A percentile compares a stretch with the other conserved stretches of the same genome.
Evolutionary conservation across 2,113 vertebrate species (phyloP).

Genomic region (Lanius collurio): DNA sequence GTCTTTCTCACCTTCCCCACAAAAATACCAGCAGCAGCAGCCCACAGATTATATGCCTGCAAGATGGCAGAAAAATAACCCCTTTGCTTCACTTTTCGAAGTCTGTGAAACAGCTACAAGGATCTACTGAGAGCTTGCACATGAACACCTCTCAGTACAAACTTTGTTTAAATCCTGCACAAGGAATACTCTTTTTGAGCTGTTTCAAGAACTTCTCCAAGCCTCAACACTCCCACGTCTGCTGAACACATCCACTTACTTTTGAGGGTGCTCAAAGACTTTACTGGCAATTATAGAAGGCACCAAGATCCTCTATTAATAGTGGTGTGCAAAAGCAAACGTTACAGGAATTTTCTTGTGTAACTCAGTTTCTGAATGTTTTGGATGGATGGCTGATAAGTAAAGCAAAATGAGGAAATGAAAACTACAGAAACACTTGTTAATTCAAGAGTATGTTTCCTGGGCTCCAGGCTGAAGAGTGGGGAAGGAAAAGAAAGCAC

Average conservation of each 20-base stretch:
- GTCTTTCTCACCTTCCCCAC: constrained; percentile 14
- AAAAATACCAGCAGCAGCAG: neutral
- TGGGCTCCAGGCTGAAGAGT: neutral
- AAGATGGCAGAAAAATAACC: neutral
- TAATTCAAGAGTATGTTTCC: neutral
- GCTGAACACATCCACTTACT: neutral
- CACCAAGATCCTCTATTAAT: neutral
- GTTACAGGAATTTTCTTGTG: neutral
- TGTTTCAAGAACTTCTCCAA: neutral
- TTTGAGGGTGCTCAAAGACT: neutral
- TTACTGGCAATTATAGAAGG: neutral
- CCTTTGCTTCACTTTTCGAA: neutral
- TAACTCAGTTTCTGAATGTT: neutral
- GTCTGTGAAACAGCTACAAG: neutral
- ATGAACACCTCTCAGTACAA: neutral
- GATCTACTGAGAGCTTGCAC: neutral
- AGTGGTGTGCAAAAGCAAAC: neutral
- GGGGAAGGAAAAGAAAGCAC: neutral
- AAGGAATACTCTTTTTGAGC: neutral
- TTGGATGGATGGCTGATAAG: neutral
- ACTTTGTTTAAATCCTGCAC: neutral
- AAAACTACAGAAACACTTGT: neutral
- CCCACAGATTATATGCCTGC: neutral
- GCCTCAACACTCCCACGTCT: neutral
- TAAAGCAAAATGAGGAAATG: neutral